Evolutionary conservation across 2,797 vertebrate species (phyloP).

Genomic region (Brachyalestes nurse): DNA sequence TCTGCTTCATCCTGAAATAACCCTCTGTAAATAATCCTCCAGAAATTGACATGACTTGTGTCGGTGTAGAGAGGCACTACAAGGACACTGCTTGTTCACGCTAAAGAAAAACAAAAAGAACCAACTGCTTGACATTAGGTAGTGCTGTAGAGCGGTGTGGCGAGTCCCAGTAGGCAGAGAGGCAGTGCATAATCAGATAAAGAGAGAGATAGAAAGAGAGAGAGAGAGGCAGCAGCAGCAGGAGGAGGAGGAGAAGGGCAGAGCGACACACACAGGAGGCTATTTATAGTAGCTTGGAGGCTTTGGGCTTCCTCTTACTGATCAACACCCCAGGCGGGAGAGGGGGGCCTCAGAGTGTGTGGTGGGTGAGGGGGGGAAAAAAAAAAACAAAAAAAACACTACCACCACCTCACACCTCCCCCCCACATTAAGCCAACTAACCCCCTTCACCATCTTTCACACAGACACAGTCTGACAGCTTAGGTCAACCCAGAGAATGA

Average conservation of each 20-base stretch:
- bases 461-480: conserved; percentile 19
- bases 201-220: conserved; percentile 34
- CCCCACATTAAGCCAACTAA: neutral
- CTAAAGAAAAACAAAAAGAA: conserved; percentile 3
- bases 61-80: conserved; percentile 32
- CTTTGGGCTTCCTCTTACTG: conserved; percentile 54
- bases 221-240: conserved; percentile 9
- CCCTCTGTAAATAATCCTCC: conserved; percentile 21
- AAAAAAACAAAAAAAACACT: neutral
- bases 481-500: neutral
- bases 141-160: conserved; percentile 23
- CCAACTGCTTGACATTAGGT: conserved; percentile 27
- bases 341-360: conserved; percentile 26
- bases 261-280: conserved; percentile 25
- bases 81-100: conserved; percentile 32
- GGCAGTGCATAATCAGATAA: conserved; percentile 22
- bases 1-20: conserved; percentile 8
- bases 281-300: conserved; percentile 57
- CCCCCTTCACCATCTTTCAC: conserved; percentile 23
- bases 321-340: conserved; percentile 50
- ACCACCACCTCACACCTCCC: too few relatives aligned
- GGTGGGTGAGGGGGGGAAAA: conserved; percentile 13
- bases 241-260: neutral
- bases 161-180: conserved; percentile 27
- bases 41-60: conserved; percentile 33